Percentiles rank a stretch among this genome's conserved stretches.
phyloP scores from a whole-genome alignment of 30 jellyfish, hydroid and myxozoan species.

The Phacellophora camtschatica region DNA sequence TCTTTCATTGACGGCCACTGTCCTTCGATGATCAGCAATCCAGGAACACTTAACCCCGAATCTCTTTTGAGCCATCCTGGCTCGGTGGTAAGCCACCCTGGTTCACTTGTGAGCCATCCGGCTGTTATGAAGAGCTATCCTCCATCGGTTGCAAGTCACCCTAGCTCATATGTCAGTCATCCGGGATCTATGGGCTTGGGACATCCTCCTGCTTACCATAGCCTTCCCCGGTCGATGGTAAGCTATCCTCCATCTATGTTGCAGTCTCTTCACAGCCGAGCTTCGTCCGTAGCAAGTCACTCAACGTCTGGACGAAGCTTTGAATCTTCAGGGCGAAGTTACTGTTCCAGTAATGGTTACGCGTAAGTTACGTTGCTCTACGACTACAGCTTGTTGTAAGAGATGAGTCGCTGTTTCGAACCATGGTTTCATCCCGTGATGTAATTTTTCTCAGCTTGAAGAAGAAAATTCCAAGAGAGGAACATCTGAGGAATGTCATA shows the following conservation, averaged over 20 bases:
- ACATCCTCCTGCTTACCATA: slow-evolving; percentile 47
- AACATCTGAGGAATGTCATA: no score
- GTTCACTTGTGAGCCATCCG: slow-evolving; percentile 23
- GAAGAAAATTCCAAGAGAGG: no score
- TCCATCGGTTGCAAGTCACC: slow-evolving; percentile 51
- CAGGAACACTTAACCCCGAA: slow-evolving; percentile 37
- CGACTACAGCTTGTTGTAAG: no score
- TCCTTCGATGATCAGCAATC: slow-evolving; percentile 57
- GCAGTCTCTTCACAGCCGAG: slow-evolving; percentile 67
- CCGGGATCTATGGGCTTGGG: slow-evolving; percentile 47
- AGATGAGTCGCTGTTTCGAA: no score
- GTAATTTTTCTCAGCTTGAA: no score
- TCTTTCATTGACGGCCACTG: slow-evolving; percentile 50
- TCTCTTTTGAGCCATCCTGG: slow-evolving; percentile 63
- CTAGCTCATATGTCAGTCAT: slow-evolving; percentile 19
- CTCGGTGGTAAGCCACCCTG: slow-evolving; percentile 32
- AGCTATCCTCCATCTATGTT: slow-evolving; percentile 59
- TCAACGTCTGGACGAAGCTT: slow-evolving; percentile 50
- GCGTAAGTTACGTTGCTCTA: no score
- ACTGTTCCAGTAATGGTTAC: slow-evolving; percentile 61
- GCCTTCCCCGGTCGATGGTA: slow-evolving; percentile 47
- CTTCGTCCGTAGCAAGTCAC: slow-evolving; percentile 69
- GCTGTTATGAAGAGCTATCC: slow-evolving; percentile 34
- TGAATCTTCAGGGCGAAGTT: slow-evolving; percentile 57
- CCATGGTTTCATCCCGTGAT: no score